Evolutionary conservation across 2,113 vertebrate genomes (phyloP).

Genomic region (Clarias gariepinus): DNA sequence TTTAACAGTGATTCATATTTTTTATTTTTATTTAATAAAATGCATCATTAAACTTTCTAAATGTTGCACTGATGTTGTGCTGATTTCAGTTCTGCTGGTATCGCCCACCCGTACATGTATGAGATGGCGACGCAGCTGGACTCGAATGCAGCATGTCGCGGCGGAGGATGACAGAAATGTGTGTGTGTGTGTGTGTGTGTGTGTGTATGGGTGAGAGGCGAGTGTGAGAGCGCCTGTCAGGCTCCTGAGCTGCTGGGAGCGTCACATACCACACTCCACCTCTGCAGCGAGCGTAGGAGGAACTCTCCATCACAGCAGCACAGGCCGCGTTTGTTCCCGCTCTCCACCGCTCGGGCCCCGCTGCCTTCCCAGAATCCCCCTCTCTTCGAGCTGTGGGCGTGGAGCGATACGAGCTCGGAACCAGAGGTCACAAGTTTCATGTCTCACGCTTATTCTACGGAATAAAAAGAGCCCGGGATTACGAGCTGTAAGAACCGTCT

Average conservation of each 20-base stretch:
- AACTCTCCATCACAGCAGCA: conserved; percentile 58
- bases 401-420: conserved; percentile 34
- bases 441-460: conserved; percentile 30
- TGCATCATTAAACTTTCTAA: not conserved
- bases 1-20: not conserved
- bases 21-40: not conserved
- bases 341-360: conserved; percentile 33
- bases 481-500: not conserved
- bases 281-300: conserved; percentile 78
- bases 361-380: conserved; percentile 45
- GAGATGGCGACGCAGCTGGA: not conserved
- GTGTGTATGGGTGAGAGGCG: conserved; percentile 38
- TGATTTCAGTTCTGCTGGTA: not conserved
- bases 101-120: not conserved
- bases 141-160: conserved; percentile 38
- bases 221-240: conserved; percentile 61
- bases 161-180: conserved; percentile 59
- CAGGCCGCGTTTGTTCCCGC: conserved; percentile 63
- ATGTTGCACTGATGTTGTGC: not conserved
- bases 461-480: too few species aligned
- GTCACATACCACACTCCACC: conserved; percentile 82
- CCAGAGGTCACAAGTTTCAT: conserved; percentile 34
- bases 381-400: conserved; percentile 39
- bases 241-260: conserved; percentile 66
- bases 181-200: conserved; percentile 22